Base-by-base conservation (phyloP, 2,113 vertebrate species). In the Perca fluviatilis region DNA sequence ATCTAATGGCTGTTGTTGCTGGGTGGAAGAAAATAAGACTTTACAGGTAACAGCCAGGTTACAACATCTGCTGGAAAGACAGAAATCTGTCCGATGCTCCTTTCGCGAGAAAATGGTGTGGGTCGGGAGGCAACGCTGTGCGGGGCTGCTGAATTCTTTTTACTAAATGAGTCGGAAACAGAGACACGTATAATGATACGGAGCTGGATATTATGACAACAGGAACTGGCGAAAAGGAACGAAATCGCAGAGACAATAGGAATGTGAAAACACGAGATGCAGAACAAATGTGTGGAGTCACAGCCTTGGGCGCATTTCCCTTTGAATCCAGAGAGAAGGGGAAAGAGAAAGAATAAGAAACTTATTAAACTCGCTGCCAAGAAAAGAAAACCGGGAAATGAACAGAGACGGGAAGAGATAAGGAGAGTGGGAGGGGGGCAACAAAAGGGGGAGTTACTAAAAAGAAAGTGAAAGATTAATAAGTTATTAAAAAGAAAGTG, bases 251-350 rank as follows among this genome's bases (percentile, higher is more conserved):
- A 65, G 18, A 72, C 68, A 64, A 12, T 0, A 62, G 61, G 46
- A 64, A 68, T 57, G 64, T 65, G 23, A 57, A 79, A 78, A 76
- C 56, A 65, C 58, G 60, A 36, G 49, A 49, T 87, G 80, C 51
- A 82, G 86, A 80, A 47, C 64, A 86, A 85, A 85, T 68, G 79
- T 83, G 46, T 69, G 69, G 51, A 80, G 36, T 51, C 47, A 7
- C 11, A 25, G 36, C 47, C 71, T 65, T 47, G 2, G 63, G 53
- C 70, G 81, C 25, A 51, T 61, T 89, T 74, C 60, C 82, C 40
- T 74, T 19, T 47, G 53, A 79, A 25, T 70, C 60, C 62, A 47
- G 49, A 50, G 67, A 72, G 57, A 65, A 40, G 51, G 74, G 23
- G 27, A 7, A 23, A 77, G 14, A 71, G 77, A 68, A 43, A 79